Conservation (phyloP, 2,888 invertebrate genomes). For the Erannis defoliaria region DNA sequence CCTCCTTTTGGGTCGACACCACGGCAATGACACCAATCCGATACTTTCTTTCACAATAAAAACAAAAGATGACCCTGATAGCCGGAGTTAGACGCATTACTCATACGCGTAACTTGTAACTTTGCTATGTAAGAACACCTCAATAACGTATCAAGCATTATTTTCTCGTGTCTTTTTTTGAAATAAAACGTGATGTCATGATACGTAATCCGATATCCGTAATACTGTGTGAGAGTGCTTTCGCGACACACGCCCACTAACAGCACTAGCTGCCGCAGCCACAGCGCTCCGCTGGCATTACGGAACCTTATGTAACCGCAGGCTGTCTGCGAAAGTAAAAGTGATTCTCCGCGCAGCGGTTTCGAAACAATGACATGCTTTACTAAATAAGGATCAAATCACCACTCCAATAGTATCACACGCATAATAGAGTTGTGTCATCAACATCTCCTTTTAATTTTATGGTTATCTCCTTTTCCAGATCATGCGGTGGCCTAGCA, state of each 20-base stretch:
- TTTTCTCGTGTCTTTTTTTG: neutral
- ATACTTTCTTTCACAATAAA: slow-evolving; percentile 74
- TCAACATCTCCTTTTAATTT: slow-evolving; percentile 8
- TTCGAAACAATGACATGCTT: slow-evolving; percentile 77
- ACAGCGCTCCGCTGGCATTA: slow-evolving; percentile 70
- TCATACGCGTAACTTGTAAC: neutral
- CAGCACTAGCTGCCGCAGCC: slow-evolving; percentile 57
- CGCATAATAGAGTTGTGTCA: slow-evolving; percentile 14
- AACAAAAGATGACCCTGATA: slow-evolving; percentile 69
- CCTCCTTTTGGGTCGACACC: slow-evolving; percentile 64
- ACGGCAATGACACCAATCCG: slow-evolving; percentile 79
- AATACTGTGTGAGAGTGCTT: slow-evolving; percentile 72
- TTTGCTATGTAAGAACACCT: neutral
- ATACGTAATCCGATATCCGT: slow-evolving; percentile 48
- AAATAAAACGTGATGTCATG: slow-evolving; percentile 42
- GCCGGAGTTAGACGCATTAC: slow-evolving; percentile 13
- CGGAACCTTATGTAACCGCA: slow-evolving; percentile 76
- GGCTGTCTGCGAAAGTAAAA: slow-evolving; percentile 83
- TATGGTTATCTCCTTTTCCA: slow-evolving; percentile 55
- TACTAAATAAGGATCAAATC: slow-evolving; percentile 70
- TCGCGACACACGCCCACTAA: slow-evolving; percentile 69
- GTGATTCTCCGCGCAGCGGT: slow-evolving; percentile 76
- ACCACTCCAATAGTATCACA: slow-evolving; percentile 44
- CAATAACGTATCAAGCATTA: neutral
- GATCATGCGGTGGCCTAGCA: slow-evolving; percentile 80